phyloP scores from a whole-genome alignment of 2,797 vertebrate species.

The Florisuga fusca region DNA sequence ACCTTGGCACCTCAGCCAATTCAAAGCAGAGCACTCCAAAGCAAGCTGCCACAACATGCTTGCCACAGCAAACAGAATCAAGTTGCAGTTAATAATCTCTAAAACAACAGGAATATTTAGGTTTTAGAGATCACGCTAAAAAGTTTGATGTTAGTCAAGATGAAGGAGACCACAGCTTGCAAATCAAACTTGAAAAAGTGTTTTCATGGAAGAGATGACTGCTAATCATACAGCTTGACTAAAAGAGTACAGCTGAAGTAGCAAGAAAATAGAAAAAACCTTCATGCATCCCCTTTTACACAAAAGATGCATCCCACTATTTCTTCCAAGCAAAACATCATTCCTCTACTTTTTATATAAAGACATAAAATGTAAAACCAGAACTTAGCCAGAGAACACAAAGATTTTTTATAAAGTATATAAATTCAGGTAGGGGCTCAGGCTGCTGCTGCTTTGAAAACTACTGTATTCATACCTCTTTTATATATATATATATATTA shows the following conservation, averaged over 20 bases:
- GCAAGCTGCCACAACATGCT: background rate
- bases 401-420: background rate
- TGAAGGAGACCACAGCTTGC: background rate
- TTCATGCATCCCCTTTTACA: background rate
- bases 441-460: background rate
- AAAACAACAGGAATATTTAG: background rate
- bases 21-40: background rate
- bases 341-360: background rate
- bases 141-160: background rate
- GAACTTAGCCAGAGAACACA: background rate
- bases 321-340: background rate
- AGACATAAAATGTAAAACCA: background rate
- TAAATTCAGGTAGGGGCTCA: background rate
- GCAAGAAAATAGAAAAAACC: background rate
- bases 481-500: background rate
- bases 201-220: background rate
- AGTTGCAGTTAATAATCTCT: background rate
- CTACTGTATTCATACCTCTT: background rate
- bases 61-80: background rate
- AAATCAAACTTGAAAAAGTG: background rate
- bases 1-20: background rate
- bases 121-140: background rate
- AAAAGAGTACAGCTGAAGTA: background rate
- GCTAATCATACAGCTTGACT: background rate
- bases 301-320: background rate